These are phyloP conservation scores for Zeugodacus cucurbitae DNA, from an alignment of 1,140 invertebrate species.

Conservation along the genomic window DNA sequence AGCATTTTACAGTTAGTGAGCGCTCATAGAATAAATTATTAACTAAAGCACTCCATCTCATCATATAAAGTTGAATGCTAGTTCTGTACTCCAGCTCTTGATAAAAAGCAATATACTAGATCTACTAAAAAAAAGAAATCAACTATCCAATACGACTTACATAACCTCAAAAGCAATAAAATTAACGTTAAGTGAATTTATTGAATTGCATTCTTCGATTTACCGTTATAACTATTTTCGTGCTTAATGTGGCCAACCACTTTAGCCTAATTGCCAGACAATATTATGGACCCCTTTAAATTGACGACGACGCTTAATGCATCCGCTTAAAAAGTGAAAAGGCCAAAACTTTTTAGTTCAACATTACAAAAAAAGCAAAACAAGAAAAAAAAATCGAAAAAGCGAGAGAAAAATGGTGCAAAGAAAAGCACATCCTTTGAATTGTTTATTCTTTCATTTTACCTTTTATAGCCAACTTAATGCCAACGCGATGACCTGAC, in stretches of 20 bases:
- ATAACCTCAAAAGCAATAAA: too few relatives aligned
- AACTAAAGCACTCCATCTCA: too few relatives aligned
- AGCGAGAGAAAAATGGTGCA: background rate
- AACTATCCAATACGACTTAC: too few relatives aligned
- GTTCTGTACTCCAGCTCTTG: too few relatives aligned
- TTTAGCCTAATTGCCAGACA: background rate
- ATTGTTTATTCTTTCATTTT: constrained; percentile 24
- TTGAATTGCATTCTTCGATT: too few relatives aligned
- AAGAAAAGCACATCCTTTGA: constrained; percentile 33
- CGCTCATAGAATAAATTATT: too few relatives aligned
- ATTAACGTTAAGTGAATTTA: too few relatives aligned
- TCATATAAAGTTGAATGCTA: too few relatives aligned
- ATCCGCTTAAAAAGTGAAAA: background rate
- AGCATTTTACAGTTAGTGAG: too few relatives aligned
- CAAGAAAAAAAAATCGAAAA: background rate
- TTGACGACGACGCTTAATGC: background rate
- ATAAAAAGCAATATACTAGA: too few relatives aligned
- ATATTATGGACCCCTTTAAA: background rate
- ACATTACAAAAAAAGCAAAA: background rate
- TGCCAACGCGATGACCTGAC: constrained; percentile 16
- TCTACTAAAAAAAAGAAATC: too few relatives aligned
- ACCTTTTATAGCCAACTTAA: constrained; percentile 3
- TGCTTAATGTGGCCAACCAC: background rate
- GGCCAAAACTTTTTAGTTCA: background rate
- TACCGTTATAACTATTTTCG: too few relatives aligned